These are phyloP conservation scores for Zalophus californianus DNA, from an alignment of 2,797 vertebrate genomes.

Conservation along the genomic window DNA sequence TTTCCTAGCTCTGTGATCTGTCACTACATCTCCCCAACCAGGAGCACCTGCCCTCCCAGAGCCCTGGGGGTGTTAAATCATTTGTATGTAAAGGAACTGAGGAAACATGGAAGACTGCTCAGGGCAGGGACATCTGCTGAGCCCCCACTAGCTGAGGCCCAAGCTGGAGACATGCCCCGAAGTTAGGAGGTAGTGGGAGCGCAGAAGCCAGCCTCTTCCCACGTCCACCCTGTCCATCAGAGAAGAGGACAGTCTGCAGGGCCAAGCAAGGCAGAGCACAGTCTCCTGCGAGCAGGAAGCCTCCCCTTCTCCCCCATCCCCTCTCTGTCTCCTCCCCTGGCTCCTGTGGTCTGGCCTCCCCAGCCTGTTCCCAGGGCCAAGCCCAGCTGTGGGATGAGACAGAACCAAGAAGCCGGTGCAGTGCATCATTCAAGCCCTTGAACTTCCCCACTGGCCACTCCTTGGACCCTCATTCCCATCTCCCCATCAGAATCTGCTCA, in stretches of 20 bases:
- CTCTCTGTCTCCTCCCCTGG: background rate
- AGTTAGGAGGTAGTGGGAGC: background rate
- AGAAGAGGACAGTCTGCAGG: background rate
- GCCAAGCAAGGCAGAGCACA: accelerated
- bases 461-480: background rate
- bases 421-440: background rate
- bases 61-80: background rate
- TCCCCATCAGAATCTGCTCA: background rate
- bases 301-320: background rate
- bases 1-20: background rate
- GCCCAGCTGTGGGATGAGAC: background rate
- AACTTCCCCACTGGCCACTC: background rate
- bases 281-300: background rate
- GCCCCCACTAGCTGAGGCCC: background rate
- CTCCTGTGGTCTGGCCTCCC: no score
- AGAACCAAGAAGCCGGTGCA: background rate
- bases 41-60: background rate
- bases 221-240: accelerated
- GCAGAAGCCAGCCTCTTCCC: background rate
- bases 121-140: background rate
- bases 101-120: background rate
- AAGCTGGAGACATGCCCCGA: background rate
- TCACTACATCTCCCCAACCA: background rate
- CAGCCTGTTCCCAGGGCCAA: background rate
- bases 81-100: background rate